phyloP scores from a whole-genome alignment of 2,113 vertebrate genomes.

The Anser brachyrhynchus region DNA sequence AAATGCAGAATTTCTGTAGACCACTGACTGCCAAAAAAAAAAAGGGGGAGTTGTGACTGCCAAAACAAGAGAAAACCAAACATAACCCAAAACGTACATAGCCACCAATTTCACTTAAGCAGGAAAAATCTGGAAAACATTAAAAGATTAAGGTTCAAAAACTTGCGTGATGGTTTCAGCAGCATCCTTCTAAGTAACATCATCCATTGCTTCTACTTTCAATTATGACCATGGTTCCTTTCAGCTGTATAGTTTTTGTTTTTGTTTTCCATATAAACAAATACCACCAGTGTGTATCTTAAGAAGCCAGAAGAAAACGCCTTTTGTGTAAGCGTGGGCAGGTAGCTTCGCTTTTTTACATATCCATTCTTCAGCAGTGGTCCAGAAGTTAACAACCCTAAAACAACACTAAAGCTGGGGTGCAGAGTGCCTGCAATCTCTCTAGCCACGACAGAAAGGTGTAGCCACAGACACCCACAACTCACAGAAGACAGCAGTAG shows the following conservation, averaged over 20 bases:
- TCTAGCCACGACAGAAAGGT: not conserved
- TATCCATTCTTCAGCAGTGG: not conserved
- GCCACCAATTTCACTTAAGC: not conserved
- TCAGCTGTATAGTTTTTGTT: not conserved
- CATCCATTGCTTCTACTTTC: not conserved
- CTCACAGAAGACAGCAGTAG: not conserved
- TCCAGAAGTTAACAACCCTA: not conserved
- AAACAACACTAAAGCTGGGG: not conserved
- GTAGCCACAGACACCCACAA: not conserved
- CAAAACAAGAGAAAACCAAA: not conserved
- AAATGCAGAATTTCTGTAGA: not conserved
- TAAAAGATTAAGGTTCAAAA: not conserved
- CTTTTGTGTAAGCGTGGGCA: not conserved
- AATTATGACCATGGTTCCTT: not conserved
- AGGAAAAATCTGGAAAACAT: too few relatives aligned
- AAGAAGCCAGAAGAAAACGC: not conserved
- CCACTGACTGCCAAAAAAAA: not conserved
- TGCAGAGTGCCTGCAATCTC: not conserved
- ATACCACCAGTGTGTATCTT: not conserved
- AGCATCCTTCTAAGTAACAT: not conserved
- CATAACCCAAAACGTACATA: not conserved
- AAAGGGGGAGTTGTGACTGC: too few relatives aligned
- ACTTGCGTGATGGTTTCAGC: not conserved
- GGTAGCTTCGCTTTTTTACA: not conserved
- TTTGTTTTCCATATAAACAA: not conserved